Percentiles rank a stretch among this genome's conserved stretches.
Evolutionary conservation across 2,888 invertebrate genomes (phyloP).

Genomic region (Drosophila pullipes): DNA sequence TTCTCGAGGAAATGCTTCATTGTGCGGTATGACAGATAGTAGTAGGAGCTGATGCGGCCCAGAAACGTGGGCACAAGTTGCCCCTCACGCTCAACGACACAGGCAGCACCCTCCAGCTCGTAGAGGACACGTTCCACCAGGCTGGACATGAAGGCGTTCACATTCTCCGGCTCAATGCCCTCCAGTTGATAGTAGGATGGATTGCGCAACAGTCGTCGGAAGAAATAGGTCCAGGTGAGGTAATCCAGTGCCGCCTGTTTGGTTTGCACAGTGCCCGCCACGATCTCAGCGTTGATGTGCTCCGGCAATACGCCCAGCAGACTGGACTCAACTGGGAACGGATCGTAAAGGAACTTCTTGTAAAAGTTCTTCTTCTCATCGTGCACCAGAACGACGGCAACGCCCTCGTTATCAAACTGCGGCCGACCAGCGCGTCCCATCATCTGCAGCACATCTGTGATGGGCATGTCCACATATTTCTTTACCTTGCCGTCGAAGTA

Average conservation of each 20-base stretch:
- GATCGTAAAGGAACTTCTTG: slow-evolving; percentile 99
- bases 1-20: slow-evolving; percentile 92
- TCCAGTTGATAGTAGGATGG: slow-evolving; percentile 95
- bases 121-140: slow-evolving; percentile 92
- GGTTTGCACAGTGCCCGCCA: slow-evolving; percentile 96
- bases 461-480: slow-evolving; percentile 99
- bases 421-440: slow-evolving; percentile 99
- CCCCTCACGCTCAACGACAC: slow-evolving; percentile 90
- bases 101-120: slow-evolving; percentile 91
- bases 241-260: slow-evolving; percentile 98
- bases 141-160: slow-evolving; percentile 92
- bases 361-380: slow-evolving; percentile 99
- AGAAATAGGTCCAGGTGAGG: slow-evolving; percentile 99
- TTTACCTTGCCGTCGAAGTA: slow-evolving; percentile 98
- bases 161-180: slow-evolving; percentile 88
- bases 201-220: slow-evolving; percentile 95
- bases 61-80: slow-evolving; percentile 88
- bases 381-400: slow-evolving; percentile 95
- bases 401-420: slow-evolving; percentile 97
- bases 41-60: slow-evolving; percentile 97
- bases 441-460: slow-evolving; percentile 99
- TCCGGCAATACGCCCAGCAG: slow-evolving; percentile 96
- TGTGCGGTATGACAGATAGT: slow-evolving; percentile 97
- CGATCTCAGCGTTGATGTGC: slow-evolving; percentile 98
- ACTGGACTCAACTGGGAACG: slow-evolving; percentile 99